phyloP scores from a whole-genome alignment of 2,797 vertebrate genomes.

The Borostomias antarcticus region DNA sequence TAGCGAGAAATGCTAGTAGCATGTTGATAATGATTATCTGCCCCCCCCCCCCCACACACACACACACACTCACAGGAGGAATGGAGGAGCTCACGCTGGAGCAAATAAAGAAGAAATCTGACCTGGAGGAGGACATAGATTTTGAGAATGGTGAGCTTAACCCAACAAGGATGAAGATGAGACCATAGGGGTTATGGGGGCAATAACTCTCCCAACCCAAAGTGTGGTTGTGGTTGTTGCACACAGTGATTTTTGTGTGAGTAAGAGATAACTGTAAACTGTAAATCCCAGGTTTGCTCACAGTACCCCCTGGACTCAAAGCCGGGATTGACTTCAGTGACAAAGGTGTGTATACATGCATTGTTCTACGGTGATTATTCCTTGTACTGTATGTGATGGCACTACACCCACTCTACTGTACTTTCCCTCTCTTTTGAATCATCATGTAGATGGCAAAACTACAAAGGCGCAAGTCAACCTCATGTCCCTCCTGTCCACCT shows the following conservation, averaged over 20 bases:
- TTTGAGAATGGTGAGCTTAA: constrained; percentile 82
- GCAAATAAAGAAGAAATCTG: constrained; percentile 79
- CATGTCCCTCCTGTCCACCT: constrained; percentile 71
- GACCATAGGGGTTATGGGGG: no score
- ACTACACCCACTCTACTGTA: neutral
- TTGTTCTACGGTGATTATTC: neutral
- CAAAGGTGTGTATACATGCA: constrained; percentile 70
- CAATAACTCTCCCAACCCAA: neutral
- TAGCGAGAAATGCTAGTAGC: no score
- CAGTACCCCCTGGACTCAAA: constrained; percentile 84
- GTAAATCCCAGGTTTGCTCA: constrained; percentile 81
- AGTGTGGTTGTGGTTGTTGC: neutral
- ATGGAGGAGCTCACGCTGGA: constrained; percentile 92
- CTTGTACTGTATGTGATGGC: neutral
- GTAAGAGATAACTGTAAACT: neutral
- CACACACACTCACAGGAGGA: constrained; percentile 71
- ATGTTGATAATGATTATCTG: no score
- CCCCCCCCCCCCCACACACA: no score
- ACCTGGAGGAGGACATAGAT: constrained; percentile 85
- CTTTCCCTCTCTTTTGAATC: neutral
- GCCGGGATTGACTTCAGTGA: constrained; percentile 84
- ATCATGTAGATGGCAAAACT: constrained; percentile 62
- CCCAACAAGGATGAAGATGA: no score
- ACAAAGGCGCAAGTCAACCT: constrained; percentile 73
- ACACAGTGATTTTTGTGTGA: constrained; percentile 16